phyloP scores from a whole-genome alignment of 2,113 vertebrate genomes.

The Otus sunia region DNA sequence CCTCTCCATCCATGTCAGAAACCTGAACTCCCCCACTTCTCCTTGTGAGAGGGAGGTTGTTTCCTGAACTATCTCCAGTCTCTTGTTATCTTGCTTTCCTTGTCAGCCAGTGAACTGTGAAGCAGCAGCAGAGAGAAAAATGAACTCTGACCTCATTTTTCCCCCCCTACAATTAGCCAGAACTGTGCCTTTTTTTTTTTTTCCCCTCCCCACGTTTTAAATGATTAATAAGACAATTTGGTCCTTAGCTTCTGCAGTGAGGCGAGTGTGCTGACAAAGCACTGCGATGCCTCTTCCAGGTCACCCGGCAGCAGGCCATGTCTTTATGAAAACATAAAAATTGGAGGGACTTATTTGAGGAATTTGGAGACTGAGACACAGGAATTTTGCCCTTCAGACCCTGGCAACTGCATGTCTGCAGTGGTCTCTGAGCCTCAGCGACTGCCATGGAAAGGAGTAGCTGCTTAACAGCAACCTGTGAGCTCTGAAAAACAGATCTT shows the following conservation, averaged over 20 bases:
- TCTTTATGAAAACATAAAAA: slow-evolving; percentile 72
- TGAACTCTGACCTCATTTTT: slow-evolving; percentile 52
- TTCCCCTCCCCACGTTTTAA: slow-evolving; percentile 47
- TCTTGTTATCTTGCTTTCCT: slow-evolving; percentile 55
- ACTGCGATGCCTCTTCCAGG: slow-evolving; percentile 59
- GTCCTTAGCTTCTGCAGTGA: slow-evolving; percentile 54
- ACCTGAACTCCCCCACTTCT: slow-evolving; percentile 20
- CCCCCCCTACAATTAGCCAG: slow-evolving; percentile 27
- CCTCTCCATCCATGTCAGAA: neutral
- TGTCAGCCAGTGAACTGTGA: slow-evolving; percentile 50
- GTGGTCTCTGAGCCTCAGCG: slow-evolving; percentile 10
- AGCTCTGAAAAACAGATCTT: slow-evolving; percentile 16
- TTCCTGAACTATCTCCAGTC: slow-evolving; percentile 29
- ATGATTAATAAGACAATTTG: slow-evolving; percentile 65
- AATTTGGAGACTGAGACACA: slow-evolving; percentile 55
- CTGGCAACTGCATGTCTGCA: slow-evolving; percentile 49
- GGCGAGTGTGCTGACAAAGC: slow-evolving; percentile 64
- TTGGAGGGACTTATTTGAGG: slow-evolving; percentile 66
- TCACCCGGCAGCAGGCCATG: slow-evolving; percentile 64
- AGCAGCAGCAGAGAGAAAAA: slow-evolving; percentile 7
- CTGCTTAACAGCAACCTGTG: neutral
- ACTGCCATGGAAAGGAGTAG: slow-evolving; percentile 3
- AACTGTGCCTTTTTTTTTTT: slow-evolving; percentile 14
- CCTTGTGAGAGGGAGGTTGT: neutral
- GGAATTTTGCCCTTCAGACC: slow-evolving; percentile 67